Percentiles rank a stretch among this genome's conserved stretches.
phyloP scores from a whole-genome alignment of 2,888 invertebrate genomes.

The Falcaria lacertinaria region DNA sequence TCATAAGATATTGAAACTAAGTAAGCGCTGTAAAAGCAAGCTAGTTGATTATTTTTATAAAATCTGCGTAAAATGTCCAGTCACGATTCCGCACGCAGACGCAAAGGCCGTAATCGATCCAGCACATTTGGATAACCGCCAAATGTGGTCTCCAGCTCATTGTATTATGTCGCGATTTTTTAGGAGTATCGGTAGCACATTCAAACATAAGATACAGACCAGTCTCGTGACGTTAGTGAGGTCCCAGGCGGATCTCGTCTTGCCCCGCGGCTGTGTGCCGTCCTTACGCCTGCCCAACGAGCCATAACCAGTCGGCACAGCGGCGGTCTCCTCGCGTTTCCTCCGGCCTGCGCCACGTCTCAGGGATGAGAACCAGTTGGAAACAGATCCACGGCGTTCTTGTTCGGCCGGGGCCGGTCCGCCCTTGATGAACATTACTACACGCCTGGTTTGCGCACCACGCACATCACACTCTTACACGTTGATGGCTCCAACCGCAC shows the following conservation, averaged over 20 bases:
- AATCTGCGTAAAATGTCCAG: slow-evolving; percentile 39
- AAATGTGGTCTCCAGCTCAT: slow-evolving; percentile 59
- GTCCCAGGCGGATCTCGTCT: slow-evolving; percentile 81
- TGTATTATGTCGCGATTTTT: slow-evolving; percentile 26
- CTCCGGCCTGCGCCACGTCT: slow-evolving; percentile 79
- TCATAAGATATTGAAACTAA: too few species aligned
- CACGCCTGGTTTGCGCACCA: slow-evolving; percentile 50
- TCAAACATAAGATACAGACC: slow-evolving; percentile 68
- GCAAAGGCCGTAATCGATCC: slow-evolving; percentile 65
- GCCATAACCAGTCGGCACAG: slow-evolving; percentile 69
- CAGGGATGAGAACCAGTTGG: slow-evolving; percentile 90
- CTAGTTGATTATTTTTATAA: too few species aligned
- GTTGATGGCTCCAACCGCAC: slow-evolving; percentile 35
- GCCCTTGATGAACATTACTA: slow-evolving; percentile 77
- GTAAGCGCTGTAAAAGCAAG: too few species aligned
- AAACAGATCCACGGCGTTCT: slow-evolving; percentile 84
- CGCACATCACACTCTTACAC: slow-evolving; percentile 64
- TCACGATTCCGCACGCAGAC: slow-evolving; percentile 53
- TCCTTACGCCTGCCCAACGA: slow-evolving; percentile 75
- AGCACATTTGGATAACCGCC: slow-evolving; percentile 66
- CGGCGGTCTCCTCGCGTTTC: slow-evolving; percentile 61
- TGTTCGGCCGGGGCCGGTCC: slow-evolving; percentile 71
- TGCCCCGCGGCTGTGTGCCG: slow-evolving; percentile 63
- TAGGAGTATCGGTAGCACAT: slow-evolving; percentile 19
- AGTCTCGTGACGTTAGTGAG: slow-evolving; percentile 77